Conservation (phyloP, 1,140 invertebrate species). For the Mizuhopecten yessoensis region DNA sequence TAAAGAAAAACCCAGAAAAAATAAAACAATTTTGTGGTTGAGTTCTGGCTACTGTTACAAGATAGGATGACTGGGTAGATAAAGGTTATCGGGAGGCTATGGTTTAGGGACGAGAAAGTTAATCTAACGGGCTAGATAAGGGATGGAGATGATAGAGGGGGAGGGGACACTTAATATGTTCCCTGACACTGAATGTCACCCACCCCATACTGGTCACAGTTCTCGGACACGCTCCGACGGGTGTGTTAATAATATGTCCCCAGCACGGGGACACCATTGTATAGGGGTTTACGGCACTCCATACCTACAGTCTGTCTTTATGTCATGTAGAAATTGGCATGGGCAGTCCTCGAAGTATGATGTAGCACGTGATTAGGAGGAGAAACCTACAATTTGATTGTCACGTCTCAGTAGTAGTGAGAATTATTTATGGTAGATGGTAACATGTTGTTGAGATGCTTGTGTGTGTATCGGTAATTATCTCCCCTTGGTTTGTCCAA, state of each 20-base stretch:
- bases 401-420: neutral
- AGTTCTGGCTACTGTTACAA: neutral
- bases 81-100: neutral
- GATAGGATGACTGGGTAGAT: neutral
- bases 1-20: neutral
- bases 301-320: neutral
- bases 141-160: neutral
- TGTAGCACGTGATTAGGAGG: neutral
- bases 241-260: neutral
- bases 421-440: slow-evolving; percentile 34
- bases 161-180: neutral
- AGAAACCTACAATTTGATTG: slow-evolving; percentile 22
- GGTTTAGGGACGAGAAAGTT: neutral
- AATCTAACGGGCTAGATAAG: neutral
- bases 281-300: neutral
- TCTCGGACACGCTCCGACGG: neutral
- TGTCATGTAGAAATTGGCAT: neutral
- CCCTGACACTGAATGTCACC: slow-evolving; percentile 1
- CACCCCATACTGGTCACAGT: slow-evolving; percentile 23
- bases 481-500: slow-evolving; percentile 20
- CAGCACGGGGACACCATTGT: neutral
- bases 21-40: slow-evolving; percentile 12
- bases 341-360: neutral
- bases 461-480: neutral
- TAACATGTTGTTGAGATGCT: neutral